Conservation (phyloP, 2,888 invertebrate species). For the Panorpa germanica region DNA sequence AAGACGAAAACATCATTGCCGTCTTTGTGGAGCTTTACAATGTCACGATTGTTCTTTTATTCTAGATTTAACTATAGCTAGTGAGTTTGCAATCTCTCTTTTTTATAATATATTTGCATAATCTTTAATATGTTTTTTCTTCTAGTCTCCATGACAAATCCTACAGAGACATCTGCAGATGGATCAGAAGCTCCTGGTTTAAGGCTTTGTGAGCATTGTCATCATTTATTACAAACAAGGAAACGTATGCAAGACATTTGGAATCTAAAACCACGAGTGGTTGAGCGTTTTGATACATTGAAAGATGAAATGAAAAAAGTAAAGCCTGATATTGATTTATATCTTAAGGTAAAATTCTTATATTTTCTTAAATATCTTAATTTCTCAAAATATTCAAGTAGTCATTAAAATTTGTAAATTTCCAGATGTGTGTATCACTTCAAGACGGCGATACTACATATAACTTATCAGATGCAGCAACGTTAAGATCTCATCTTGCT, state of each 20-base stretch:
- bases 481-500: slow-evolving; percentile 63
- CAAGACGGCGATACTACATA: slow-evolving; percentile 83
- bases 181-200: slow-evolving; percentile 36
- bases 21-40: slow-evolving; percentile 84
- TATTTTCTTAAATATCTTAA: slow-evolving; percentile 10
- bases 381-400: slow-evolving; percentile 12
- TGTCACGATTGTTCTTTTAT: slow-evolving; percentile 84
- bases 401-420: too few relatives aligned
- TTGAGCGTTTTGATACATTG: slow-evolving; percentile 70
- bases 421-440: slow-evolving; percentile 40
- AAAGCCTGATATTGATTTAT: slow-evolving; percentile 42
- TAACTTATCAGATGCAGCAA: slow-evolving; percentile 66
- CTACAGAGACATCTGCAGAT: slow-evolving; percentile 21
- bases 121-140: slow-evolving; percentile 10
- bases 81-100: slow-evolving; percentile 28
- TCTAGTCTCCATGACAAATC: slow-evolving; percentile 29
- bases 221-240: slow-evolving; percentile 60
- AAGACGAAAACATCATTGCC: slow-evolving; percentile 86
- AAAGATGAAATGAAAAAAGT: slow-evolving; percentile 58
- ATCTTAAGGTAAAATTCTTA: slow-evolving; percentile 30
- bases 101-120: slow-evolving; percentile 4
- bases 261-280: slow-evolving; percentile 58
- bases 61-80: slow-evolving; percentile 56
- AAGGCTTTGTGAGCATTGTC: slow-evolving; percentile 57
- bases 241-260: slow-evolving; percentile 62